Percentiles rank a stretch among this genome's conserved stretches.
Conservation (phyloP, 2,113 vertebrate genomes). For the Cinclus mexicanus region DNA sequence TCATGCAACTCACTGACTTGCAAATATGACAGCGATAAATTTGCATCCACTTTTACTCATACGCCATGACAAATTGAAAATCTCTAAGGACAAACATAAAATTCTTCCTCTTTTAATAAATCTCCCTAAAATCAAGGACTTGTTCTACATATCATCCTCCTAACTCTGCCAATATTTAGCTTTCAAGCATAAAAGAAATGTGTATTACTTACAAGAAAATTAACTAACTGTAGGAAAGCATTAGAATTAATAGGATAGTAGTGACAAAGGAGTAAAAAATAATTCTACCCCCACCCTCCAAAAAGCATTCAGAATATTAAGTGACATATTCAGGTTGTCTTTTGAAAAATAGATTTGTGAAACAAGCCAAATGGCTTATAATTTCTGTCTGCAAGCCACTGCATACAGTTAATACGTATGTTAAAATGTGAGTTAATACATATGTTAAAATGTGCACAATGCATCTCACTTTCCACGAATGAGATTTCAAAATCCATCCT, state of each 20-base stretch:
- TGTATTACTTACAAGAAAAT: neutral
- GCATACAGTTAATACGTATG: constrained; percentile 46
- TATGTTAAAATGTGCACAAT: constrained; percentile 59
- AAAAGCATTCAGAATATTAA: neutral
- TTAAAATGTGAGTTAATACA: constrained; percentile 67
- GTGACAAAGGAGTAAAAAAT: neutral
- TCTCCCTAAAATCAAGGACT: neutral
- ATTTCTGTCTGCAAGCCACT: constrained; percentile 6
- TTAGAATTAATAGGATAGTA: neutral
- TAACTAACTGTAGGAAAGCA: neutral
- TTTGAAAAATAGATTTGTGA: constrained; percentile 12
- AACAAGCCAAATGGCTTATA: neutral
- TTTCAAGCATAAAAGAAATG: neutral
- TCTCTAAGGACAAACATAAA: neutral
- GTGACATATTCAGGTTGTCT: neutral
- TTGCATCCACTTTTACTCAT: neutral
- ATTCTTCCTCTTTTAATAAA: neutral
- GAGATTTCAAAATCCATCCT: constrained; percentile 65
- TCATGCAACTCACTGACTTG: neutral
- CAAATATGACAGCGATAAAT: neutral
- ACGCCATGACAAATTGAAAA: neutral
- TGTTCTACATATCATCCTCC: neutral
- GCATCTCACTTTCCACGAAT: constrained; percentile 47
- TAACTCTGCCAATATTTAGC: neutral
- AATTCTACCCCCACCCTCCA: fast-evolving